phyloP scores from a whole-genome alignment of 1,140 invertebrate genomes.

The Lasioglossum albipes region DNA sequence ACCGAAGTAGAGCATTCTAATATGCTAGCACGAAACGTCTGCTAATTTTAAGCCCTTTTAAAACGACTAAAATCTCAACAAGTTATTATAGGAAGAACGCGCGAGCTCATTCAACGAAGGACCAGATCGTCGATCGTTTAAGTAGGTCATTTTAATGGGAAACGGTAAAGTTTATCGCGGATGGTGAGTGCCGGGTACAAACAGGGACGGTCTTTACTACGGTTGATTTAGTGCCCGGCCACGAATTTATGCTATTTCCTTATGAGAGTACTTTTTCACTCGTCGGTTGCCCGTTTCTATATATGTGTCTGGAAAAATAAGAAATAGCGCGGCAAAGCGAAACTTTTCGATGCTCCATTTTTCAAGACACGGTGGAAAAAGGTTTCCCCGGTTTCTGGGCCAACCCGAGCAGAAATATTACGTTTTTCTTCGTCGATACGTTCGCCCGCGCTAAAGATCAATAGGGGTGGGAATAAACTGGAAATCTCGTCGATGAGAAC shows the following conservation, averaged over 20 bases:
- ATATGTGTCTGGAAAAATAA: constrained; percentile 8
- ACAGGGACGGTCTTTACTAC: constrained; percentile 47
- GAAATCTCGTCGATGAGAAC: neutral
- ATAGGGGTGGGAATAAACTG: neutral
- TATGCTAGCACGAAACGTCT: too few relatives aligned
- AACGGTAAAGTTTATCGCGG: constrained; percentile 22
- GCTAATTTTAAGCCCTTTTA: too few relatives aligned
- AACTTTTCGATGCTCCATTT: constrained; percentile 41
- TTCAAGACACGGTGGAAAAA: constrained; percentile 6
- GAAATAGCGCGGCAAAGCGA: constrained; percentile 28
- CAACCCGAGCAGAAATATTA: neutral
- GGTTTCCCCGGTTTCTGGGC: constrained; percentile 13
- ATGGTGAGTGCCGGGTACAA: constrained; percentile 38
- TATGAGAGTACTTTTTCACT: constrained; percentile 47
- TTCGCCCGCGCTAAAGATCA: neutral
- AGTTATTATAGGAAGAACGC: too few relatives aligned
- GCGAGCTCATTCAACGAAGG: neutral
- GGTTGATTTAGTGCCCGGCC: constrained; percentile 37
- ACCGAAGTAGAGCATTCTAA: too few relatives aligned
- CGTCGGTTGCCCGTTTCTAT: neutral
- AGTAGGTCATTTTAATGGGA: constrained; percentile 5
- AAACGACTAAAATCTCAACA: too few relatives aligned
- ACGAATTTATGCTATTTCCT: constrained; percentile 51
- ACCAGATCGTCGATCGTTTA: constrained; percentile 13
- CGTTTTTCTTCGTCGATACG: constrained; percentile 14